These are phyloP conservation scores for Nezara viridula DNA, from an alignment of 2,888 invertebrate genomes.

Conservation along the genomic window DNA sequence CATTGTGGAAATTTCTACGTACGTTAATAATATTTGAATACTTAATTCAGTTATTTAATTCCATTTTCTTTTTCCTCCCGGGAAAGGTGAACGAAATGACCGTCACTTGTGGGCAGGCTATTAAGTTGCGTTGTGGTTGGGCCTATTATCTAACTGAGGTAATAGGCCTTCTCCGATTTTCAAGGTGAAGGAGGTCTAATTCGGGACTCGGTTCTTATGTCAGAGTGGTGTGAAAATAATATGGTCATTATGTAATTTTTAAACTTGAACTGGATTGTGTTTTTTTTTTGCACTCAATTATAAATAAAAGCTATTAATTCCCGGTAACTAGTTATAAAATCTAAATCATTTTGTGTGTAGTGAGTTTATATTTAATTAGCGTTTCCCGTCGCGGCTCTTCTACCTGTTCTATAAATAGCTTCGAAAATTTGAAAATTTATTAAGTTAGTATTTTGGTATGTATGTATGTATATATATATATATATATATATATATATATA, in stretches of 20 bases:
- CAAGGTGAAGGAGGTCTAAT: conserved; percentile 28
- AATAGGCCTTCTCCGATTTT: conserved; percentile 13
- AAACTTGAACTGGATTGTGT: not conserved
- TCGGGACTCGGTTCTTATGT: not conserved
- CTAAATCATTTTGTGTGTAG: too few species aligned
- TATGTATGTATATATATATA: too few species aligned
- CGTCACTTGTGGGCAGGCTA: not conserved
- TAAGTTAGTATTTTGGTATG: too few species aligned
- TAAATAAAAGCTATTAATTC: not conserved
- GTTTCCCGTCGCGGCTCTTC: too few species aligned
- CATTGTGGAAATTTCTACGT: too few species aligned
- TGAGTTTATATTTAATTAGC: too few species aligned
- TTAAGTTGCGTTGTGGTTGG: not conserved
- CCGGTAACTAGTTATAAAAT: too few species aligned
- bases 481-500: too few species aligned
- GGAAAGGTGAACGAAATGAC: not conserved
- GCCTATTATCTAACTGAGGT: not conserved
- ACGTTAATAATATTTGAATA: too few species aligned
- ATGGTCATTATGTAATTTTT: not conserved
- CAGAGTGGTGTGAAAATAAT: not conserved
- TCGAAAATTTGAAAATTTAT: too few species aligned
- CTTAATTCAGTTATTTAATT: not conserved
- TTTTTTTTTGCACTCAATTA: not conserved
- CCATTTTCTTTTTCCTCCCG: not conserved
- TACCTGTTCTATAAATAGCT: too few species aligned